Percentiles rank a stretch among this genome's conserved stretches.
Evolutionary conservation across 1,140 invertebrate genomes (phyloP).

Genomic region (Samia ricini): DNA sequence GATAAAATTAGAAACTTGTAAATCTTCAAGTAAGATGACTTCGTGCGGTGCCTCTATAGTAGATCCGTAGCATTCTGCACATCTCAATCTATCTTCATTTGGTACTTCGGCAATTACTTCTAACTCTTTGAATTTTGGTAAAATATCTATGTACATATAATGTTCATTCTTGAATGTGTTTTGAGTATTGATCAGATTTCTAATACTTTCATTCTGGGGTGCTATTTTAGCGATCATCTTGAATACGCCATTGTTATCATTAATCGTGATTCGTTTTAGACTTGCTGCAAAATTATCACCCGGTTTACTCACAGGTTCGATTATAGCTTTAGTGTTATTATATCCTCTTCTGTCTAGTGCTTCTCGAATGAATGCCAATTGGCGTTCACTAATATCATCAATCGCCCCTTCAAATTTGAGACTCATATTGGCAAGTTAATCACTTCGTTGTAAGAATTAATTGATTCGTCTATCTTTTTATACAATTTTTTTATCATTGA

Average conservation of each 20-base stretch:
- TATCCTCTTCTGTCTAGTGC: conserved; percentile 23
- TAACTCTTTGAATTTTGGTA: conserved; percentile 50
- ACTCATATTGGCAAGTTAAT: not conserved
- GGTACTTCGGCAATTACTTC: conserved; percentile 43
- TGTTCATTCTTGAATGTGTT: conserved; percentile 14
- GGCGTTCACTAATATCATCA: conserved; percentile 14
- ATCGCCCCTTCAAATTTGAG: conserved; percentile 25
- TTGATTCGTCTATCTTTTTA: no score
- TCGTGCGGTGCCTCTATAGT: conserved; percentile 53
- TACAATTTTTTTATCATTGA: no score
- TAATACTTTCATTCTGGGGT: conserved; percentile 9
- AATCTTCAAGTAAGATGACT: conserved; percentile 78
- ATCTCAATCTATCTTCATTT: conserved; percentile 48
- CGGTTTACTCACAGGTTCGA: conserved; percentile 23
- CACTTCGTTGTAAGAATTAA: not conserved
- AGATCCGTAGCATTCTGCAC: conserved; percentile 63
- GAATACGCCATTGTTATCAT: not conserved
- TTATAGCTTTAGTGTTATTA: conserved; percentile 19
- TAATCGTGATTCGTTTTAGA: conserved; percentile 23
- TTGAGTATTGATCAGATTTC: not conserved
- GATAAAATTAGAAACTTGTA: conserved; percentile 59
- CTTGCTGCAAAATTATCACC: conserved; percentile 22
- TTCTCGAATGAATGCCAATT: conserved; percentile 22
- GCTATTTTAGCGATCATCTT: conserved; percentile 13
- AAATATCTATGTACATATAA: conserved; percentile 19